Percentiles rank a stretch among this genome's conserved stretches.
These are phyloP conservation scores for Grapholita molesta DNA, from an alignment of 1,140 invertebrate genomes.

Conservation along the genomic window DNA sequence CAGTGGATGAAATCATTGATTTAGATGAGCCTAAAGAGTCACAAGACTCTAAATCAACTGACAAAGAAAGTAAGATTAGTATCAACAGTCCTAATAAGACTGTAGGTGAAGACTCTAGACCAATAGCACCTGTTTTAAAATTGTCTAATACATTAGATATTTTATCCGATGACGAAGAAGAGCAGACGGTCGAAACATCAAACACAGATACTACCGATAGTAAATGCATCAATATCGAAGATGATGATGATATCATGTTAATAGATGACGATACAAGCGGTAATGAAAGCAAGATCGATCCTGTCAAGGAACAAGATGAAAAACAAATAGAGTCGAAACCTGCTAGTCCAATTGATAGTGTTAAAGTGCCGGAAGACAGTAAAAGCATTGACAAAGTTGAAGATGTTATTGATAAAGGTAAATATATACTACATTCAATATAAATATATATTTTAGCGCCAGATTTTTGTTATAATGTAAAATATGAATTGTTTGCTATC, in stretches of 20 bases:
- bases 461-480: too few relatives aligned
- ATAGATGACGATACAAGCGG: conserved; percentile 44
- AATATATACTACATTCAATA: not conserved
- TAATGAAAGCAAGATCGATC: conserved; percentile 20
- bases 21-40: not conserved
- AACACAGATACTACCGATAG: conserved; percentile 41
- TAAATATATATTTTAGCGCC: too few relatives aligned
- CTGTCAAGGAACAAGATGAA: not conserved
- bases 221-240: conserved; percentile 52
- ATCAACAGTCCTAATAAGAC: conserved; percentile 17
- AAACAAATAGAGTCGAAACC: conserved; percentile 15
- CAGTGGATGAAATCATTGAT: conserved; percentile 11
- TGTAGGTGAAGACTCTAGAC: conserved; percentile 22
- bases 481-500: not conserved
- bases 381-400: conserved; percentile 12
- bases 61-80: conserved; percentile 10
- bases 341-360: conserved; percentile 19
- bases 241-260: conserved; percentile 61
- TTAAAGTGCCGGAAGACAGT: conserved; percentile 16
- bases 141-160: conserved; percentile 63
- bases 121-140: conserved; percentile 38
- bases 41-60: not conserved
- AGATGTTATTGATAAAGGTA: not conserved
- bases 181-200: conserved; percentile 21
- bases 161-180: conserved; percentile 62